Evolutionary conservation across 2,797 vertebrate genomes (phyloP), one percentile per base, ranked within the genome.

Genomic region (Esox masquinongy): DNA sequence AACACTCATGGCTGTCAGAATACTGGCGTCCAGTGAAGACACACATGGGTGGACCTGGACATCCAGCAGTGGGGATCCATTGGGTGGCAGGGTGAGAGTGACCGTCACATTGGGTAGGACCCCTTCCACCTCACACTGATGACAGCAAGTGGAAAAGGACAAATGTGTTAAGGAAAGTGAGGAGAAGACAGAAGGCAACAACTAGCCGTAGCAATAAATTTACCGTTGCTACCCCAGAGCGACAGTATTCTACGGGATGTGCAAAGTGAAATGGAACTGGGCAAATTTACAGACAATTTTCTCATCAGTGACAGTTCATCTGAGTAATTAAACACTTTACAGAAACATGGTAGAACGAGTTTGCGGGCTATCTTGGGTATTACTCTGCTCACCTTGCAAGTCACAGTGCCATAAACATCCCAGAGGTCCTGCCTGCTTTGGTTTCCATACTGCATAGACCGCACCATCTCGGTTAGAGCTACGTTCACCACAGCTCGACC

Each of bases 51-150:
- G 97, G 61, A 98, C 94, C 83, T 99, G 85, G 71, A 97, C 94
- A 81, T 99, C 97, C 77, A 97, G 97, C 77, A 99, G 95, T 0
- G 96, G 97, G 70, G 97, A 97, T 24, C 95, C 97, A 16, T 98
- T 99, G 39, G 86, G 95, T 0, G 95, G 98, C 80, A 99, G 93
- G 19, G 90, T 94, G 85, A 99, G 94, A 75, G 94, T 96, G 81
- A 98, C 91, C 0, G 93, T 97, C 81, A 99, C 95, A 36, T 94
- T 96, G 72, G 97, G 96, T 51, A 96, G 94, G 80, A 95, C 90
- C 12, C 96, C 97, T 91, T 99, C 97, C 29, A 99, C 93, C 80
- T 99, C 97, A 93, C 96, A 97, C 98, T 99, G 84, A 80, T 73
- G 68, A 79, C 16, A 85, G 67, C 82, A 6, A 19, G 74, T 61